Base-by-base conservation (phyloP, 2,113 vertebrate species). In the Rostratula benghalensis region DNA sequence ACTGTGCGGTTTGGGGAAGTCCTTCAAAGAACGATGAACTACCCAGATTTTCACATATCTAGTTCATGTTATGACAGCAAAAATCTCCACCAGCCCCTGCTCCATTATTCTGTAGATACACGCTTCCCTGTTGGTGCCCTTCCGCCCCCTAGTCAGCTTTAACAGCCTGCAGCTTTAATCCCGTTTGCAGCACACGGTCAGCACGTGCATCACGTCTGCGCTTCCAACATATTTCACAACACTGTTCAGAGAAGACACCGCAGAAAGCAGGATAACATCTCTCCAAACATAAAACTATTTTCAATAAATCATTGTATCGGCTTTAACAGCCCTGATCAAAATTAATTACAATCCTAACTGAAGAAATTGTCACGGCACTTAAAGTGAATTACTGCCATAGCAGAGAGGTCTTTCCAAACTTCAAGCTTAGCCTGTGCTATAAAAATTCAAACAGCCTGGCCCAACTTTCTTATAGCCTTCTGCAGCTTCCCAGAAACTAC, bases 231-330 rank as follows among this genome's bases (percentile, higher is more conserved):
- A 65, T 46, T 73, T 48, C 76, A 79, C 15, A 77, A 37, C 5
- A 11, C 57, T 43, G 73, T 57, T 25, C 35, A 60, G 19, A 43
- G 39, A 81, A 77, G 69, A 13, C 56, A 64, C 9, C 0, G 0
- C 50, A 45, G 53, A 63, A 84, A 30, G 39, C 37, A 51, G 1
- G 3, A 13, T 33, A 90, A n/a, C 23, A 67, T 16, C 50, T 89
- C 56, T 75, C 56, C 69, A 87, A 88, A 71, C 33, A 73, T 6
- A 43, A 25, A 61, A 71, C 13, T 22, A 23, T 69, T 65, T 50
- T 50, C 60, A 75, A 35, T 46, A 71, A 79, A 89, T 75, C 48
- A 37, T 4, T 64, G 8, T 15, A 54, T 53, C 65, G 91, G 48
- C 57, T 76, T 86, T 76, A 83, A 83, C 18, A 73, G 27, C 35